Conservation (phyloP, 2,888 invertebrate genomes). For the Chymomyza fuscimana region DNA sequence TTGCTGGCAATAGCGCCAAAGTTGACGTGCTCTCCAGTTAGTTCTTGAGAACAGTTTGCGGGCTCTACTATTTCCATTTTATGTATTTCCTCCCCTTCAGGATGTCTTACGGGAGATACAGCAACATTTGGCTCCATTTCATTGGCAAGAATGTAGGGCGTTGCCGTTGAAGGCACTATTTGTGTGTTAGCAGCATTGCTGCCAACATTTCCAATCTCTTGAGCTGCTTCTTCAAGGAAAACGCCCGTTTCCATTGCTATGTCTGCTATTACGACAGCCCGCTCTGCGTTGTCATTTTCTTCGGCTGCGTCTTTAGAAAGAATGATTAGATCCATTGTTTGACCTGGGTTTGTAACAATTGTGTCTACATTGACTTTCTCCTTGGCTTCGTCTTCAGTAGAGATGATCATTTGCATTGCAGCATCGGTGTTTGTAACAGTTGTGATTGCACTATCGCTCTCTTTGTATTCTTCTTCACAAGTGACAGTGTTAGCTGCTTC, state of each 20-base stretch:
- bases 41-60: background rate
- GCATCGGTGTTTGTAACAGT: background rate
- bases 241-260: background rate
- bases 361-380: background rate
- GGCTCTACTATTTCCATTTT: background rate
- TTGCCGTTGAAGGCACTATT: background rate
- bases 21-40: background rate
- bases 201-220: background rate
- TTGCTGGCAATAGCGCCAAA: background rate
- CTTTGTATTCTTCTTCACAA: background rate
- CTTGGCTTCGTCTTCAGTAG: background rate
- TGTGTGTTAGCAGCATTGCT: background rate
- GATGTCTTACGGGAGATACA: background rate
- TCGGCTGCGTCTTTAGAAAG: background rate
- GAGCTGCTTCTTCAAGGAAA: background rate
- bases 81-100: background rate
- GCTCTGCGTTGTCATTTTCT: background rate
- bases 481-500: background rate
- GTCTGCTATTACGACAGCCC: background rate
- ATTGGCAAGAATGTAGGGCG: background rate
- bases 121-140: background rate
- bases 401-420: background rate
- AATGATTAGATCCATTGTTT: background rate
- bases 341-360: background rate
- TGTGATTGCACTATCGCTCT: background rate